These are phyloP conservation scores for Circaetus cinerascens DNA, from an alignment of 2,113 vertebrate genomes.

Conservation along the genomic window DNA sequence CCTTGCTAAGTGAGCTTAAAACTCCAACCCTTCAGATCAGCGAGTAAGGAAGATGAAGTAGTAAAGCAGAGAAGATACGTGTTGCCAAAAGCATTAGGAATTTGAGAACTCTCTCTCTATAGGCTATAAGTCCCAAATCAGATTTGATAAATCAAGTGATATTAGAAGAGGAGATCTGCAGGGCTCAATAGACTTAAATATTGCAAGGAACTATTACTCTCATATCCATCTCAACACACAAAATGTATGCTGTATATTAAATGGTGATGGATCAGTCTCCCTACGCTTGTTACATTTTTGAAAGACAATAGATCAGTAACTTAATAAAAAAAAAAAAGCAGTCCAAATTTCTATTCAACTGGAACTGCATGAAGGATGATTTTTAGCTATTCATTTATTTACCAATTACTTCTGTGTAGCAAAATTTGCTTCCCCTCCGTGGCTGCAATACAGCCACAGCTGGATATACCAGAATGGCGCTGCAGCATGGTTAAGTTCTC, in stretches of 20 bases:
- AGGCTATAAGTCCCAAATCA: slow-evolving; percentile 26
- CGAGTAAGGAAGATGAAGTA: slow-evolving; percentile 29
- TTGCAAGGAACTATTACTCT: slow-evolving; percentile 4
- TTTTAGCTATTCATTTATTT: slow-evolving; percentile 8
- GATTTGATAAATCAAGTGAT: slow-evolving; percentile 51
- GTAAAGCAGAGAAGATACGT: slow-evolving; percentile 1
- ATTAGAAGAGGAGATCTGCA: slow-evolving; percentile 12
- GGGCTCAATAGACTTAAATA: slow-evolving; percentile 43
- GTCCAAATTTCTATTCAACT: not conserved
- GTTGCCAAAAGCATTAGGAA: slow-evolving; percentile 28
- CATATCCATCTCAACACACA: not conserved
- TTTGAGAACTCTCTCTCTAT: slow-evolving; percentile 5
- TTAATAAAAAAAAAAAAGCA: not conserved
- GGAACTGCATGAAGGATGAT: not conserved
- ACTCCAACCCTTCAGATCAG: not conserved
- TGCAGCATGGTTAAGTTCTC: not conserved
- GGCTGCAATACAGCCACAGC: not conserved
- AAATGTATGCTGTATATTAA: not conserved
- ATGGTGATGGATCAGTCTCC: not conserved
- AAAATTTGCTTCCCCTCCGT: not conserved
- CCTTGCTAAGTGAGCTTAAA: slow-evolving; percentile 18
- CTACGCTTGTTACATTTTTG: not conserved
- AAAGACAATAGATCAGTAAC: slow-evolving; percentile 20
- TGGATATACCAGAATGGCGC: not conserved
- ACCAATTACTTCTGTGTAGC: not conserved